Base-by-base conservation (phyloP, 2,113 vertebrate genomes). In the Ginglymostoma cirratum region DNA sequence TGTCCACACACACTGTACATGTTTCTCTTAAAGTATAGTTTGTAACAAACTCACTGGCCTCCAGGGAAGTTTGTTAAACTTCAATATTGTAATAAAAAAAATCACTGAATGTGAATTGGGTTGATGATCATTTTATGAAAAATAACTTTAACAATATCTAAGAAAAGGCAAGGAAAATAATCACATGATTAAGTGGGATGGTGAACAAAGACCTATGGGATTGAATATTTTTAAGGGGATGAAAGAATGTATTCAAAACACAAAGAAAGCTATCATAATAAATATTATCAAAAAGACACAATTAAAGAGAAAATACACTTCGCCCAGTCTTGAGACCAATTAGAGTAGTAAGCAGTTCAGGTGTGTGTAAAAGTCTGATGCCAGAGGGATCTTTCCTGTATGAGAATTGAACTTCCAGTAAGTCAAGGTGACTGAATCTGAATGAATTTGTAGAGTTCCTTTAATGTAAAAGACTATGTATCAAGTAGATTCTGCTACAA, bases 51-150 rank as follows among this genome's bases (percentile, higher is more conserved):
- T 96, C 96, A 96, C 97, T 97, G 96, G 96, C 97, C 96, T 97
- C 97, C 96, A 97, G 96, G 97, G 96, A 97, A 97, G 96, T 97
- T 97, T 98, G 97, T 98, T 97, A 97, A 97, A 95, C 96, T 90
- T 97, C 97, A 97, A 97, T 97, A 96, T 97, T 96, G 96, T 97
- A 98, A 98, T 98, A 98, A 98, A 98, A 45, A 48, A 96, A 97
- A 97, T 97, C 96, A 97, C 97, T 96, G 97, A 97, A 96, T 97
- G 97, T 97, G 96, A 96, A 83, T 96, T 66, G n/a, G 14, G 34
- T 93, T 66, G 61, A 93, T 34, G 65, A 3, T n/a, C 19, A 10
- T 38, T 93, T 93, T 93, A 66, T 66, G 17, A 6, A 93, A 66
- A 93, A 38, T 34, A 83, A 42, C 21, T 21, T 83, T 21, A 21